These are phyloP conservation scores for Hemiscyllium ocellatum DNA, from an alignment of 2,113 vertebrate genomes.

Conservation along the genomic window DNA sequence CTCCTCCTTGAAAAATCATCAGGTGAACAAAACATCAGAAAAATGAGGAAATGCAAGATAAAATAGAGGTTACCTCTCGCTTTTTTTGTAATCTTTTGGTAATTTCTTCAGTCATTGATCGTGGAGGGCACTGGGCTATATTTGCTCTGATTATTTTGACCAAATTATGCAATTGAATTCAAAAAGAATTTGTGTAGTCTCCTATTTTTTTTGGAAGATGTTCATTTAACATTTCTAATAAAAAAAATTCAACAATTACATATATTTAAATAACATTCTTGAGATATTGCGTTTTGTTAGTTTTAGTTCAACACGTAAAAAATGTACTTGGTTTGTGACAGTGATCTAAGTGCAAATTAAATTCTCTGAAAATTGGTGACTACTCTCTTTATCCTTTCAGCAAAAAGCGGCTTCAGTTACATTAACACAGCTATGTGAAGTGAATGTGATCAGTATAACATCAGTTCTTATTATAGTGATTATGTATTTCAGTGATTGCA, in stretches of 20 bases:
- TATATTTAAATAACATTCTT: neutral
- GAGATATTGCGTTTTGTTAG: neutral
- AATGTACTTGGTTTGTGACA: neutral
- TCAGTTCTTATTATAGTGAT: neutral
- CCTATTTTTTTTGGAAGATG: neutral
- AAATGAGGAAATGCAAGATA: neutral
- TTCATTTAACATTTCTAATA: too few relatives aligned
- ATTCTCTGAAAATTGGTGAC: neutral
- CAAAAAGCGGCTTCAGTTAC: neutral
- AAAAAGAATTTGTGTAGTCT: neutral
- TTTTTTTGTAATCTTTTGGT: neutral
- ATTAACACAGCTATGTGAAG: neutral
- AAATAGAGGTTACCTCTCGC: neutral
- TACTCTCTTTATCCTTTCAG: neutral
- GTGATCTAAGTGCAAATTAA: neutral
- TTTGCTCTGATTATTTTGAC: neutral
- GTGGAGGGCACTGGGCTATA: neutral
- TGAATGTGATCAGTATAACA: neutral
- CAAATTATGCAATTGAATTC: neutral
- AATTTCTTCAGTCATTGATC: neutral
- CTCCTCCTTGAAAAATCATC: neutral
- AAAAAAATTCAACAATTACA: neutral
- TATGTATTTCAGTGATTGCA: neutral
- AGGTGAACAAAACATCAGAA: neutral
- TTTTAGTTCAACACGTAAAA: neutral